These are phyloP conservation scores for Allacma fusca DNA, from an alignment of 2,888 invertebrate species.

Conservation along the genomic window DNA sequence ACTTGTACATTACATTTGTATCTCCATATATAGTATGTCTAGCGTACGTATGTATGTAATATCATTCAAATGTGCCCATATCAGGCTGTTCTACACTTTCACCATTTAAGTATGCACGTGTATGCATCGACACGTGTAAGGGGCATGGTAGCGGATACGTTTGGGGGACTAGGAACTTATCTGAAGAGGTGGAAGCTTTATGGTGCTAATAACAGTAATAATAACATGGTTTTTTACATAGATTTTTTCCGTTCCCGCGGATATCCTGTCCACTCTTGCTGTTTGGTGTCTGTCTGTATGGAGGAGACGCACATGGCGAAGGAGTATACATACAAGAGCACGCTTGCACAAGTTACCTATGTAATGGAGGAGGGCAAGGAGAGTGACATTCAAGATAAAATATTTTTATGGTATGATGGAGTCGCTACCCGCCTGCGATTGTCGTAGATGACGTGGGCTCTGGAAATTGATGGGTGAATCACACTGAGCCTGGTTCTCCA, in stretches of 20 bases:
- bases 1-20: too few relatives aligned
- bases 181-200: background rate
- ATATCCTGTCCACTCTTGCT: too few relatives aligned
- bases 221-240: background rate
- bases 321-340: background rate
- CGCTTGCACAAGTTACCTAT: background rate
- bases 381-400: conserved; percentile 19
- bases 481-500: conserved; percentile 27
- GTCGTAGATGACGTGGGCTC: conserved; percentile 50
- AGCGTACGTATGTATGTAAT: too few relatives aligned
- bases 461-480: conserved; percentile 48
- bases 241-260: background rate
- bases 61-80: too few relatives aligned
- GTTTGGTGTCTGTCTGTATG: too few relatives aligned
- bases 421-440: conserved; percentile 42
- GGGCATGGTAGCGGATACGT: too few relatives aligned
- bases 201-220: conserved; percentile 11
- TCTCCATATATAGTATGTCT: too few relatives aligned
- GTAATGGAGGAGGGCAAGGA: background rate
- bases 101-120: too few relatives aligned
- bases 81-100: too few relatives aligned
- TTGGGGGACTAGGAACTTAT: too few relatives aligned
- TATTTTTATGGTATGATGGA: conserved; percentile 37
- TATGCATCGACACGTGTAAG: too few relatives aligned
- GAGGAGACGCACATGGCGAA: background rate